Base-by-base conservation (phyloP, 2,888 invertebrate species). In the Zygogramma bicolorata region DNA sequence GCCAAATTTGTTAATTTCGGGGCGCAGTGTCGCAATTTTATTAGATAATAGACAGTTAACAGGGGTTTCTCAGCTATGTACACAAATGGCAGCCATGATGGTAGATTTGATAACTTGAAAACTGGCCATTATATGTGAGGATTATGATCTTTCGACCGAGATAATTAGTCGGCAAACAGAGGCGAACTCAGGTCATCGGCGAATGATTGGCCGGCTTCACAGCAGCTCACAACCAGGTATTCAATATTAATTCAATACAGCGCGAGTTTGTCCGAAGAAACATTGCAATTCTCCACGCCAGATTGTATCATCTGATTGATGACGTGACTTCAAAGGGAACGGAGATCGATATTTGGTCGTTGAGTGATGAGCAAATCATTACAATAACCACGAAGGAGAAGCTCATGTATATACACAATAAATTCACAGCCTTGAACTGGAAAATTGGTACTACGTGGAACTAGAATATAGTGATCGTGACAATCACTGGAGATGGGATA, bases 131-230 rank as follows among this genome's bases (percentile, higher is more conserved):
- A 86, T 86, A 86, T 84, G 85, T 84, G 83, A 85, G 86, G 87
- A 87, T 87, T 87, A 87, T 87, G 86, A 87, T 86, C 86, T 86
- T 83, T 85, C 86, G 84, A 86, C 86, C 86, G 87, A 87, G 85
- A 87, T 86, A 87, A 87, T 87, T 87, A 87, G 86, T 85, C 84
- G 34, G 62, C 38, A 62, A 18, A 31, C 73, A 73, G 73, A 46
- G 25, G 18, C 25, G 73, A 40, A 69, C 38, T 58, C 66, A 65
- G 49, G 8, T 18, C 22, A 8, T 61, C 25, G 22, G 3, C n/a
- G 1, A 22, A 31, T 46, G 29, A 29, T 25, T n/a, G n/a, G 27
- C 46, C 13, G 40, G 40, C 15, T 61, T 6, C 13, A 40, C 8
- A 18, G 13, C 20, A n/a, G 60, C 15, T 7, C 5, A 29, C 5